A percentile compares a stretch with the other conserved stretches of the same genome.
phyloP scores from a whole-genome alignment of 2,797 vertebrate genomes.

The Buceros bicornis region DNA sequence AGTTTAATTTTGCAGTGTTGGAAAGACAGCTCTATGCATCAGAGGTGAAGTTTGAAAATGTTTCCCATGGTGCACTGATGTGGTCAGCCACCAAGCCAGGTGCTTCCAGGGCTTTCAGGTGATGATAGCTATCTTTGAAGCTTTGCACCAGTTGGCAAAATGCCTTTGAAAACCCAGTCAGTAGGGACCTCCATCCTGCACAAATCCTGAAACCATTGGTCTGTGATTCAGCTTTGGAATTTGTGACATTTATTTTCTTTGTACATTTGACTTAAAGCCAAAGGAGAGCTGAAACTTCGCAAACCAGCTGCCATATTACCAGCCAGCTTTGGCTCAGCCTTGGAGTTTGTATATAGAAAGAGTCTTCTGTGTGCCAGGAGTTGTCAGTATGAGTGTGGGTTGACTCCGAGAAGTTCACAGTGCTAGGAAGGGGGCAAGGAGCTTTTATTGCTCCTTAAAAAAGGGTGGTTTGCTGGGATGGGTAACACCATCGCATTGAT shows the following conservation, averaged over 20 bases:
- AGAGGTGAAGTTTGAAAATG: background rate
- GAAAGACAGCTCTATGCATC: background rate
- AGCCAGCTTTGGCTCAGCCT: background rate
- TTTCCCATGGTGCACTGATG: background rate
- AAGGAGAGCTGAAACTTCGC: background rate
- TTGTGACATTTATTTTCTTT: background rate
- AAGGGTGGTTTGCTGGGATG: background rate
- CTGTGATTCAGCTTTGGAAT: background rate
- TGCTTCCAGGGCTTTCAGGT: background rate
- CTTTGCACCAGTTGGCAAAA: background rate
- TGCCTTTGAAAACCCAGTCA: background rate
- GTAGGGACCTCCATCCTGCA: background rate
- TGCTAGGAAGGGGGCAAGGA: background rate
- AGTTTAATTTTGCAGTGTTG: background rate
- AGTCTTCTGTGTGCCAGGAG: background rate
- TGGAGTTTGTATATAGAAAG: background rate
- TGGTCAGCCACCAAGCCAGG: background rate
- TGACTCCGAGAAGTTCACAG: background rate
- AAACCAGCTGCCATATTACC: background rate
- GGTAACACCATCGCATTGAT: background rate
- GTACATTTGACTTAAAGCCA: background rate
- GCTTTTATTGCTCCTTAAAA: background rate
- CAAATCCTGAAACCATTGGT: background rate
- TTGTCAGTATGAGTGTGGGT: background rate
- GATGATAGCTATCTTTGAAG: background rate